Conservation (phyloP, 2,888 invertebrate species). For the Synanthedon tipuliformis region DNA sequence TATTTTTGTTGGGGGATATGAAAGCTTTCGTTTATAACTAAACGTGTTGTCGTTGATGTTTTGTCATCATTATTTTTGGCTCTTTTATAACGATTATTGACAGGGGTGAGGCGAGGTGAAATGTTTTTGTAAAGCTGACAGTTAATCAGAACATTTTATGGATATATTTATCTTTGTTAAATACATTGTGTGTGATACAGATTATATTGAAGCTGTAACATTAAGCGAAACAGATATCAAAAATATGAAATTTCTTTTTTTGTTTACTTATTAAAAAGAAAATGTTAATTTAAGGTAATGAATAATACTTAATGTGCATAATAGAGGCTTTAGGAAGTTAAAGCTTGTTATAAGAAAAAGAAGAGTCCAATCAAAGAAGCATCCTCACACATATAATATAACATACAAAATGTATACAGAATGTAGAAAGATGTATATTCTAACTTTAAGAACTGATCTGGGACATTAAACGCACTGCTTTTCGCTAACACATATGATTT, state of each 20-base stretch:
- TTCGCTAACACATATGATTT: too few species aligned
- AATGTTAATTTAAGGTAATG: not conserved
- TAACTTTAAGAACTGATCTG: too few species aligned
- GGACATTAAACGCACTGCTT: too few species aligned
- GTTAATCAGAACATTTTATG: not conserved
- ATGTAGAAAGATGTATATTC: too few species aligned
- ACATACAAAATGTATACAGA: too few species aligned
- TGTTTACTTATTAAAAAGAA: not conserved
- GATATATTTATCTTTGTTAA: not conserved
- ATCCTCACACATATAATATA: too few species aligned
- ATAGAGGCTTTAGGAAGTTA: too few species aligned
- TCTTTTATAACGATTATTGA: conserved; percentile 57
- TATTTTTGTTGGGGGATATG: conserved; percentile 61
- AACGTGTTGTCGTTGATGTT: conserved; percentile 47
- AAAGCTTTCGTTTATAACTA: conserved; percentile 51
- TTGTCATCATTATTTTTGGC: conserved; percentile 63
- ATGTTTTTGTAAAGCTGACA: not conserved
- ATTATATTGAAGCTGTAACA: not conserved
- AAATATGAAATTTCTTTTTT: not conserved
- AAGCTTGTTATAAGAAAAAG: too few species aligned
- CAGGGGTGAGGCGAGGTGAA: conserved; percentile 19
- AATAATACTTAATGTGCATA: not conserved
- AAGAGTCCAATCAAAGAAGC: too few species aligned
- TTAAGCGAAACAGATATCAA: not conserved
- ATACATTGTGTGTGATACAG: not conserved